Base-by-base conservation (phyloP, 1,140 invertebrate genomes). In the Bilobella aurantiaca region DNA sequence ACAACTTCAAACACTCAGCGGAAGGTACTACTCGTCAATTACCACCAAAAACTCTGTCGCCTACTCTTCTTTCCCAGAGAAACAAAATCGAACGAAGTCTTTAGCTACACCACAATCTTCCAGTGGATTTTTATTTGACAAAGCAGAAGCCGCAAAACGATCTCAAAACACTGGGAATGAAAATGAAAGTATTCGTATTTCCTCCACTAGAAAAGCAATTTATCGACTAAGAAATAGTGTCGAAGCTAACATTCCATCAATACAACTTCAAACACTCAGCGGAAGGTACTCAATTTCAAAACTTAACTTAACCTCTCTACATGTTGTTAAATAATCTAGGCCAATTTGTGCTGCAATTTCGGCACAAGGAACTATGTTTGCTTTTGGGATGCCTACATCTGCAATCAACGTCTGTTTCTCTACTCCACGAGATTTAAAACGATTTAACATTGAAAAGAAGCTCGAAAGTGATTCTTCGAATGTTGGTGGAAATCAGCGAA, bases 281-380 rank as follows among this genome's bases (percentile, higher is more conserved):
- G 65, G 67, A 58, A 63, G 37, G 70, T 71, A 65, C 31, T 59
- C 1, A 8, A 3, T 28, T 18, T 18, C 21, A 42, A 29, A 46
- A 56, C 28, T 46, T n/a, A 49, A 21, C 23, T 57, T 56, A n/a
- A n/a, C n/a, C n/a, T n/a, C n/a, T n/a, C n/a, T n/a, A n/a, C n/a
- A n/a, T n/a, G n/a, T n/a, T n/a, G n/a, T n/a, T n/a, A n/a, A n/a
- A n/a, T n/a, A n/a, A 32, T 27, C 2, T 32, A 71, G 67, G 18
- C 63, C 70, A 21, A 5, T 66, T 1, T 68, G 65, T 56, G 70
- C 58, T 23, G 65, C 63, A 16, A 34, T 72, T 5, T 72, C 70
- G 32, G 32, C 58, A 3, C 61, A 69, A 34, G 63, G 65, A 32
- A 53, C 65, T 21, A 31, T 68, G 25, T 29, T 69, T 12, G 70